Conservation (phyloP, 2,888 invertebrate species). For the Chrysina gloriosa region DNA sequence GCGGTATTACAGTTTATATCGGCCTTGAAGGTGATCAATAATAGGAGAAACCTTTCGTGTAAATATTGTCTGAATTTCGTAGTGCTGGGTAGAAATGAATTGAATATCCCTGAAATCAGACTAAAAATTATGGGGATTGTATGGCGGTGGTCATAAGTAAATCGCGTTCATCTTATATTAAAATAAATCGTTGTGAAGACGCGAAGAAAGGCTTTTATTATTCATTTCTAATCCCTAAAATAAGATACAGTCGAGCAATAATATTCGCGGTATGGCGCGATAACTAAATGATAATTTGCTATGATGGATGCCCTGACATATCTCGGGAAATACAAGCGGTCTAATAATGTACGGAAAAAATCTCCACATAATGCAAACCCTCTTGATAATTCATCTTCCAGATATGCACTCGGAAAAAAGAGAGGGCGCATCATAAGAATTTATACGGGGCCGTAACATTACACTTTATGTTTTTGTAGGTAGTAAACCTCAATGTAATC, state of each 20-base stretch:
- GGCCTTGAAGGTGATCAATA: too few species aligned
- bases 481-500: constrained; percentile 20
- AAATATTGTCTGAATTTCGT: constrained; percentile 4
- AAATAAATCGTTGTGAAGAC: neutral
- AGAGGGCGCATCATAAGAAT: constrained; percentile 4
- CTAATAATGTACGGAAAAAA: constrained; percentile 22
- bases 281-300: constrained; percentile 31
- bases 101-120: neutral
- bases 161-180: neutral
- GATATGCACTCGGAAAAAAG: constrained; percentile 19
- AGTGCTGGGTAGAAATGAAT: neutral
- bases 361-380: constrained; percentile 21
- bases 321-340: constrained; percentile 25
- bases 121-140: neutral
- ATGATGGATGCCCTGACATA: constrained; percentile 25
- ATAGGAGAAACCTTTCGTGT: constrained; percentile 12
- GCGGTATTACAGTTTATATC: too few species aligned
- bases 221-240: neutral
- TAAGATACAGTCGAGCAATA: neutral
- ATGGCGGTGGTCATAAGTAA: neutral
- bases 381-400: constrained; percentile 27
- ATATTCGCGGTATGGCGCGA: neutral
- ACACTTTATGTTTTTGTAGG: constrained; percentile 24
- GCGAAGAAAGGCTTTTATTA: neutral
- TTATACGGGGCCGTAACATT: constrained; percentile 19